phyloP scores from a whole-genome alignment of 1,140 invertebrate genomes.

The Microplitis mediator region DNA sequence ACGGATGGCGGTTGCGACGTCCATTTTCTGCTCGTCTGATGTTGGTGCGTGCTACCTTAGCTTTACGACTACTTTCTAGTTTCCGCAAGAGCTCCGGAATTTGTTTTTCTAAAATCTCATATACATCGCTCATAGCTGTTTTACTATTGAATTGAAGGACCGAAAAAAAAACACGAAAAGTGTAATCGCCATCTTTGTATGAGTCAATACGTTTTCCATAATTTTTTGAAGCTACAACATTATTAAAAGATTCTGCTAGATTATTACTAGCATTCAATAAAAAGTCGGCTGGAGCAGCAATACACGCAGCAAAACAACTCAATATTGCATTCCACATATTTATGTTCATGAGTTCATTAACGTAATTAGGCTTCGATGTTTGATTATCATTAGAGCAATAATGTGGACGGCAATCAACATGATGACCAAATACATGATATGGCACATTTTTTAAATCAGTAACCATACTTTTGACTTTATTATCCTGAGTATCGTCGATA shows the following conservation, averaged over 20 bases:
- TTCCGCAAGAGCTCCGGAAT: background rate
- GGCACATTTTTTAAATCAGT: background rate
- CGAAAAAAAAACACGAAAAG: background rate
- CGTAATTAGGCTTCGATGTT: background rate
- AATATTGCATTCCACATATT: background rate
- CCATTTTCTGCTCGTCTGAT: background rate
- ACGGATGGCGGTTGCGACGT: background rate
- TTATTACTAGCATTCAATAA: background rate
- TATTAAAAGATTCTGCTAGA: background rate
- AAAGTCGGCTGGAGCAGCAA: background rate
- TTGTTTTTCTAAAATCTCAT: background rate
- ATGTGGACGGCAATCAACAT: background rate
- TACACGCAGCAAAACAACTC: background rate
- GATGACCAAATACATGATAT: background rate
- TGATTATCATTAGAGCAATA: background rate
- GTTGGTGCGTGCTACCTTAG: background rate
- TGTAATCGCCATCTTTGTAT: background rate
- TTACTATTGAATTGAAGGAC: background rate
- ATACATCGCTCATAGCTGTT: background rate
- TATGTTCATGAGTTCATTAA: background rate
- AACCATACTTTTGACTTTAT: background rate
- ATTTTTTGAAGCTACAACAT: background rate
- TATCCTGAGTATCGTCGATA: too few relatives aligned
- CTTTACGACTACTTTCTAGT: background rate
- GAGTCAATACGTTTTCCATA: background rate